Conservation (phyloP, 2,888 invertebrate species). For the Caenorhabditis sinica region DNA sequence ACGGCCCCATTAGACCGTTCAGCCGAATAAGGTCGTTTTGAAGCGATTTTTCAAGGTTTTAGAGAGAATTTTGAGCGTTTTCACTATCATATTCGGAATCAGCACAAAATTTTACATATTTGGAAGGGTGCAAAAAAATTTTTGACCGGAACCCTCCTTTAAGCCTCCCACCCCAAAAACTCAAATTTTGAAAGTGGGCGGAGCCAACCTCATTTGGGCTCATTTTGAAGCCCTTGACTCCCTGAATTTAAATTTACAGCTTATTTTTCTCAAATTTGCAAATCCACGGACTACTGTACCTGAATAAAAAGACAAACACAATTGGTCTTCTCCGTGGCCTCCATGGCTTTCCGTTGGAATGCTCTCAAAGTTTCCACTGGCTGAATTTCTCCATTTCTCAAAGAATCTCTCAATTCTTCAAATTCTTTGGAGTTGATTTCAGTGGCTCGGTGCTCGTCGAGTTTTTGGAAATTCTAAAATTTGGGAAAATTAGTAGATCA, state of each 20-base stretch:
- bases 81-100: too few species aligned
- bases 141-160: too few species aligned
- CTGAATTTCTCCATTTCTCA: constrained; percentile 66
- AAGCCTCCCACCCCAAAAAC: too few species aligned
- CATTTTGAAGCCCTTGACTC: neutral
- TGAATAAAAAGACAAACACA: constrained; percentile 75
- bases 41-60: too few species aligned
- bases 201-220: too few species aligned
- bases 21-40: too few species aligned
- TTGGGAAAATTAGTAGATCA: neutral
- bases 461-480: constrained; percentile 47
- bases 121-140: too few species aligned
- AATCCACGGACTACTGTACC: constrained; percentile 35
- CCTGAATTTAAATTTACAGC: neutral
- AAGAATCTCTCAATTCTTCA: constrained; percentile 56
- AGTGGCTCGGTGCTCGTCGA: constrained; percentile 22
- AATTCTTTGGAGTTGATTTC: constrained; percentile 38
- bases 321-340: constrained; percentile 76
- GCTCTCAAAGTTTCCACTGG: constrained; percentile 76
- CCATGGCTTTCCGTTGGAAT: constrained; percentile 76
- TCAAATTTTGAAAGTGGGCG: neutral
- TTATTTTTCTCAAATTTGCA: neutral
- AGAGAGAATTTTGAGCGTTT: too few species aligned
- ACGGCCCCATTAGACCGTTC: too few species aligned
- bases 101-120: too few species aligned